Percentiles rank a stretch among this genome's conserved stretches.
phyloP scores from a whole-genome alignment of 2,797 vertebrate species.

The Notolabrus celidotus region DNA sequence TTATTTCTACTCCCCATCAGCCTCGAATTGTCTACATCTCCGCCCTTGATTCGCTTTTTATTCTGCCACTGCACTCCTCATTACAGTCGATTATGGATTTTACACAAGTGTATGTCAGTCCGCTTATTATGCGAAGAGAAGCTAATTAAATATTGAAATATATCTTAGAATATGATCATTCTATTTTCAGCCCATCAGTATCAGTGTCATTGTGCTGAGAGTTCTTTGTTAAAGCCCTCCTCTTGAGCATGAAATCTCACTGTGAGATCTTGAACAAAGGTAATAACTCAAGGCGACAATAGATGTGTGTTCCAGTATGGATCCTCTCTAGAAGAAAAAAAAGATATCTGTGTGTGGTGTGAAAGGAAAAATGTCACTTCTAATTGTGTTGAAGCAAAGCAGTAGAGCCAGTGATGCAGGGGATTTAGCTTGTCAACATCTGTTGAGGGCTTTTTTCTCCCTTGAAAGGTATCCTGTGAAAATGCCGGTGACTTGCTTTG shows the following conservation, averaged over 20 bases:
- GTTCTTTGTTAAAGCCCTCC: constrained; percentile 4
- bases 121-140: constrained; percentile 14
- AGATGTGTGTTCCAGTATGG: neutral
- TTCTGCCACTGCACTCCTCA: neutral
- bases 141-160: constrained; percentile 8
- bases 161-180: neutral
- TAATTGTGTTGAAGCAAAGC: constrained; percentile 30
- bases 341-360: neutral
- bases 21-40: constrained; percentile 2
- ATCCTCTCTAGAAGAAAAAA: neutral
- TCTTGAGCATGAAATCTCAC: neutral
- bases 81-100: constrained; percentile 19
- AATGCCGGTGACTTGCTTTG: neutral
- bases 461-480: neutral
- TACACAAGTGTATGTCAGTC: neutral
- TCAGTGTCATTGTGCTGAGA: constrained; percentile 5
- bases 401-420: constrained; percentile 8
- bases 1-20: constrained; percentile 1
- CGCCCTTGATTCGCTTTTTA: constrained; percentile 5
- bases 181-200: neutral
- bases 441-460: constrained; percentile 4
- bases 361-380: constrained; percentile 5
- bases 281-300: constrained; percentile 10
- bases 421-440: constrained; percentile 21
- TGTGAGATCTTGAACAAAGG: constrained; percentile 14